Evolutionary conservation across 2,113 vertebrate species (phyloP).

Genomic region (Columba janthina): DNA sequence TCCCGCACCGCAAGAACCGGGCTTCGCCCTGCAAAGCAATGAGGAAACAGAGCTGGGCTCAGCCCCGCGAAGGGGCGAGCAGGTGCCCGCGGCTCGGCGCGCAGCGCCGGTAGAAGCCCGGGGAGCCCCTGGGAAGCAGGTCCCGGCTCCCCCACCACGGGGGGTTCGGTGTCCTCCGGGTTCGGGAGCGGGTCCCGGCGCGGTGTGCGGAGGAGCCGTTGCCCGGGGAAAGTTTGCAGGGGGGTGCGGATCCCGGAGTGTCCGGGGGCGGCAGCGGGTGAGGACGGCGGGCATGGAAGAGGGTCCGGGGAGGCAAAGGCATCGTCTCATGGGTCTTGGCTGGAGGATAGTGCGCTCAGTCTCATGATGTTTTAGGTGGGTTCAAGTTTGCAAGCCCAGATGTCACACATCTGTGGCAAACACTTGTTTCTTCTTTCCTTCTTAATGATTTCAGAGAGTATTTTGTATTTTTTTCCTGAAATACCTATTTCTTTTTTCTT

Average conservation of each 20-base stretch:
- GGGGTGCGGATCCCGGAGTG: neutral
- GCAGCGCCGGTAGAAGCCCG: too few relatives aligned
- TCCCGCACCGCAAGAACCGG: neutral
- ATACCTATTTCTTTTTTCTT: neutral
- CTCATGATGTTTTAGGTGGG: fast-evolving
- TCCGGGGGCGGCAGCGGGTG: neutral
- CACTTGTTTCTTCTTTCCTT: neutral
- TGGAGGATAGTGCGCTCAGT: fast-evolving
- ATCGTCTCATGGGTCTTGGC: fast-evolving
- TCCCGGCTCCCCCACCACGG: neutral
- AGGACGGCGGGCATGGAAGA: neutral
- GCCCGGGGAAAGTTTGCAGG: neutral
- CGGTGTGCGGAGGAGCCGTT: neutral
- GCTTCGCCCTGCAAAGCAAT: neutral
- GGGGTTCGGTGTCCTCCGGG: neutral
- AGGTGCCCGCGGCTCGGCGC: neutral
- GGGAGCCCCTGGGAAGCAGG: too few relatives aligned
- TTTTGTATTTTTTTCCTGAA: fast-evolving
- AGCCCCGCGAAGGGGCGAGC: neutral
- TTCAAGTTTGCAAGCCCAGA: neutral
- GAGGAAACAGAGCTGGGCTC: neutral
- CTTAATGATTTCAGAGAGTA: fast-evolving
- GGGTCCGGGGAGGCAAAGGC: neutral
- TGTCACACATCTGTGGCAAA: fast-evolving
- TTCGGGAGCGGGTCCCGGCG: neutral